These are phyloP conservation scores for Campylomormyrus tamandua DNA, from an alignment of 2,113 vertebrate species.

Conservation along the genomic window DNA sequence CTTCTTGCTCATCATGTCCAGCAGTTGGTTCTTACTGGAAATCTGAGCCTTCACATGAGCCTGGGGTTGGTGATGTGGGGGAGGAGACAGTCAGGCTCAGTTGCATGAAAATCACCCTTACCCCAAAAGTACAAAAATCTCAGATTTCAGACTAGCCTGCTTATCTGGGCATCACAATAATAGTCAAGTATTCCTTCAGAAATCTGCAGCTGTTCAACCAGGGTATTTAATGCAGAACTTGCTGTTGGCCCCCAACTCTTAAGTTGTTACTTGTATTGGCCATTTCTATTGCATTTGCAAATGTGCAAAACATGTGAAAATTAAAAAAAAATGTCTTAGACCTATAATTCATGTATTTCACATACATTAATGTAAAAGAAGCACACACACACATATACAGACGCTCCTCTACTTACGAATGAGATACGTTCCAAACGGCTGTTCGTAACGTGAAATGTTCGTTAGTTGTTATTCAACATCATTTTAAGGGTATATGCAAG, in stretches of 20 bases:
- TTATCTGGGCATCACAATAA: not conserved
- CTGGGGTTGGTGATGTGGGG: constrained; percentile 40
- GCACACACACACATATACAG: no score
- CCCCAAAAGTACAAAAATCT: not conserved
- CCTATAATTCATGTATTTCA: not conserved
- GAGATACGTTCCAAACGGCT: no score
- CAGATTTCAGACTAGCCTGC: not conserved
- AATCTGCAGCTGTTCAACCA: not conserved
- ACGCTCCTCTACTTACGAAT: no score
- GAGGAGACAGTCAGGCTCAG: not conserved
- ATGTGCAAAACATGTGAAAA: not conserved
- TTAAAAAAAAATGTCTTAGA: not conserved
- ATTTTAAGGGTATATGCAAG: no score
- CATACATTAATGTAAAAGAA: not conserved
- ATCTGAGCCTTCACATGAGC: constrained; percentile 64
- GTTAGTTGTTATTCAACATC: no score
- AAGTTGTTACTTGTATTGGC: not conserved
- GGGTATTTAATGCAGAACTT: not conserved
- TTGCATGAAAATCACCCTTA: not conserved
- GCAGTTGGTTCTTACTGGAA: constrained; percentile 60
- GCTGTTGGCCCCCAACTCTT: not conserved
- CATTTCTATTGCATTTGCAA: not conserved
- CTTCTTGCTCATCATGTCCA: constrained; percentile 70
- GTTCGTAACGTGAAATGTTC: no score
- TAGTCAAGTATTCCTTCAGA: not conserved